These are phyloP conservation scores for Sebastes hopkinsi DNA, from an alignment of 2,797 vertebrate species.

Conservation along the genomic window DNA sequence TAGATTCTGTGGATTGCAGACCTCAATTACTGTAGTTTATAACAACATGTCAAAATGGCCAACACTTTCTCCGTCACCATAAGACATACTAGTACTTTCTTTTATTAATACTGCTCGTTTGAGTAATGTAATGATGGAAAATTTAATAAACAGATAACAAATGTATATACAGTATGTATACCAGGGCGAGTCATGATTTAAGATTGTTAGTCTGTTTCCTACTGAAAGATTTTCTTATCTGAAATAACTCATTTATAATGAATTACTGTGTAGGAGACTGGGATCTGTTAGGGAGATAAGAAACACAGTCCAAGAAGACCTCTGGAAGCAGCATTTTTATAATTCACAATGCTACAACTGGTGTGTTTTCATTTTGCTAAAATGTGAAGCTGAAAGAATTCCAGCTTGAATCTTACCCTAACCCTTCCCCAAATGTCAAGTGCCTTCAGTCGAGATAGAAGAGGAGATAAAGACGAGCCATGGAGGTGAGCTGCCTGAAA, in stretches of 20 bases:
- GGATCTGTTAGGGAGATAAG: conserved; percentile 51
- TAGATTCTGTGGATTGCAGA: conserved; percentile 59
- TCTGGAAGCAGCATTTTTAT: conserved; percentile 32
- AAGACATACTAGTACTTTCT: conserved; percentile 5
- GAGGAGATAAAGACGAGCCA: conserved; percentile 73
- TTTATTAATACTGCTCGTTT: conserved; percentile 23
- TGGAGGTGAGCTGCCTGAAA: conserved; percentile 81
- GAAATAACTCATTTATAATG: conserved; percentile 43
- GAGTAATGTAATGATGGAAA: conserved; percentile 19
- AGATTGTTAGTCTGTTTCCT: conserved; percentile 45
- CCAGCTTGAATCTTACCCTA: conserved; percentile 57
- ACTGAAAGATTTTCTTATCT: conserved; percentile 41
- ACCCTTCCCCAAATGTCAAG: conserved; percentile 71
- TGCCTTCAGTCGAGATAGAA: conserved; percentile 74
- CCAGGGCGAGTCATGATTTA: conserved; percentile 40
- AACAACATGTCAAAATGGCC: conserved; percentile 61
- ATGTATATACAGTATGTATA: conserved; percentile 23
- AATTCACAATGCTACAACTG: conserved; percentile 11
- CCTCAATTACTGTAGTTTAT: conserved; percentile 60
- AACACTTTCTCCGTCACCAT: conserved; percentile 30
- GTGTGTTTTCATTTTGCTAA: conserved; percentile 57
- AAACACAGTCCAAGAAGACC: conserved; percentile 8
- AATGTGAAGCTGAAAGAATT: conserved; percentile 57
- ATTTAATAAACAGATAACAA: conserved; percentile 45
- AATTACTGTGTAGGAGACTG: conserved; percentile 34